Evolutionary conservation across 2,888 invertebrate genomes (phyloP).

Genomic region (Hartigia nigra): DNA sequence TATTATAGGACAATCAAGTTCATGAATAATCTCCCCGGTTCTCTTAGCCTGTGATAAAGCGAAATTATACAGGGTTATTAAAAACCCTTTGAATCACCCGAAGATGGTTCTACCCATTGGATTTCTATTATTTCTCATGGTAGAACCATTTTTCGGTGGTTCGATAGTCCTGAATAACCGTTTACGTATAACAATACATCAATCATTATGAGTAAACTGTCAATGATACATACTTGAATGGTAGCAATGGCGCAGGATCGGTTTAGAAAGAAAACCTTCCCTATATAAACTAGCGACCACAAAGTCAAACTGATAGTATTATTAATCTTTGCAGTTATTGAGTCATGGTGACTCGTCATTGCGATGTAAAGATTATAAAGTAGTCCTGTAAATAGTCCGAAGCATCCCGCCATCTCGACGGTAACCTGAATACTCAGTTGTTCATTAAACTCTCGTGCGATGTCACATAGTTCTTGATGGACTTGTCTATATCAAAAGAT

Average conservation of each 20-base stretch:
- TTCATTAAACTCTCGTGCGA: constrained; percentile 11
- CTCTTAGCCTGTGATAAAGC: constrained; percentile 34
- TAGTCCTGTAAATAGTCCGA: constrained; percentile 20
- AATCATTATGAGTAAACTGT: not conserved
- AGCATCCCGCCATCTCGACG: constrained; percentile 19
- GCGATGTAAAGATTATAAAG: constrained; percentile 1
- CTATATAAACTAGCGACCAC: not conserved
- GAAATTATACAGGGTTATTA: too few species aligned
- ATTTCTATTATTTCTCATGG: too few species aligned
- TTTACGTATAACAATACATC: not conserved
- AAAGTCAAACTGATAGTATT: not conserved
- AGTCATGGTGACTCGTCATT: too few species aligned
- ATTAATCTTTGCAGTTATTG: not conserved
- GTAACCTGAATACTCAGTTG: constrained; percentile 16
- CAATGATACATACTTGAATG: constrained; percentile 18
- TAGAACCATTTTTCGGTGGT: too few species aligned
- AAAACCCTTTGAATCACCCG: too few species aligned
- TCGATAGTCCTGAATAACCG: too few species aligned
- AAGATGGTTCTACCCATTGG: too few species aligned
- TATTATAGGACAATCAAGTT: constrained; percentile 44
- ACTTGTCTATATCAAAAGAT: constrained; percentile 15
- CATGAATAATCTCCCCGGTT: constrained; percentile 49
- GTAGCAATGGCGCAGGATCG: constrained; percentile 12
- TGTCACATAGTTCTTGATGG: constrained; percentile 23
- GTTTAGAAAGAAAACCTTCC: constrained; percentile 14